Percentiles rank a stretch among this genome's conserved stretches.
Conservation (phyloP, 2,888 invertebrate genomes). For the Endomychus coccineus region DNA sequence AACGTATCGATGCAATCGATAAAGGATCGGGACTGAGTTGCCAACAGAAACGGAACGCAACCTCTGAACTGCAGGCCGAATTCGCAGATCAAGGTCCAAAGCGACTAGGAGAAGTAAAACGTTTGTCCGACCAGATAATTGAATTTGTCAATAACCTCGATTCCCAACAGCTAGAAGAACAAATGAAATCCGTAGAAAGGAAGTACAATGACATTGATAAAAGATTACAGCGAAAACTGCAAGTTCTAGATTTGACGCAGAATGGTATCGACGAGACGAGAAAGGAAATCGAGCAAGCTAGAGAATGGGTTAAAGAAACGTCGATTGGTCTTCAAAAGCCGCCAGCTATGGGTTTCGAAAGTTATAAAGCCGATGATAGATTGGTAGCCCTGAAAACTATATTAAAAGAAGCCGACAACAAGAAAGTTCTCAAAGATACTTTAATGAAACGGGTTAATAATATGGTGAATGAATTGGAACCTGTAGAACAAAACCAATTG, state of each 20-base stretch:
- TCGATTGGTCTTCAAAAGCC: constrained; percentile 59
- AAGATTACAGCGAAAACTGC: constrained; percentile 74
- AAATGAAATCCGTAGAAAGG: constrained; percentile 74
- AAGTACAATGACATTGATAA: constrained; percentile 78
- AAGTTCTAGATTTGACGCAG: constrained; percentile 75
- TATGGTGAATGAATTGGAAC: constrained; percentile 78
- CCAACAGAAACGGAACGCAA: constrained; percentile 66
- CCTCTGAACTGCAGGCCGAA: constrained; percentile 65
- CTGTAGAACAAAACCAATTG: constrained; percentile 72
- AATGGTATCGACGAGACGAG: constrained; percentile 76
- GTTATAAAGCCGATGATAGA: constrained; percentile 66
- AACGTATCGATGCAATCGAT: constrained; percentile 75
- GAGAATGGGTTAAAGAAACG: constrained; percentile 73
- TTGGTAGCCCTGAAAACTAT: constrained; percentile 65
- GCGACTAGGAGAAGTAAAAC: constrained; percentile 63
- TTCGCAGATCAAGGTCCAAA: constrained; percentile 67
- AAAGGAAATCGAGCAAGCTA: constrained; percentile 69
- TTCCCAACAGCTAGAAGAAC: constrained; percentile 85
- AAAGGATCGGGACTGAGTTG: constrained; percentile 78
- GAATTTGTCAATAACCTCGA: constrained; percentile 81
- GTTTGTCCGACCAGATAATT: constrained; percentile 62
- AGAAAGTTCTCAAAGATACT: constrained; percentile 73
- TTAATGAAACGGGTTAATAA: constrained; percentile 76
- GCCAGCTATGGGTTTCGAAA: constrained; percentile 67
- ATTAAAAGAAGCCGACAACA: constrained; percentile 77